Percentiles rank a stretch among this genome's conserved stretches.
Conservation (phyloP, 2,888 invertebrate genomes). For the Conops quadrifasciatus region DNA sequence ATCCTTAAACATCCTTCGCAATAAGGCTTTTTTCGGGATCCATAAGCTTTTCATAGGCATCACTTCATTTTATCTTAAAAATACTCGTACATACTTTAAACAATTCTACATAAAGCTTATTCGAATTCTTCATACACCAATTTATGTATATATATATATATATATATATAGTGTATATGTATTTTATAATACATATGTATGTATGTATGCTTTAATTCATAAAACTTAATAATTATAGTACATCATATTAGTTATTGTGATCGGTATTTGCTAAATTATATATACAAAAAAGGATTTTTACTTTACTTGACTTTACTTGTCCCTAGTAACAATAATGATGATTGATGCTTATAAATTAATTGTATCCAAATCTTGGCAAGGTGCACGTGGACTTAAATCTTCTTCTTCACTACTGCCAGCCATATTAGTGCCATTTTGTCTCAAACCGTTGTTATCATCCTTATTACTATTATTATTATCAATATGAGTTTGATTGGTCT, state of each 20-base stretch:
- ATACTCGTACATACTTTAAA: slow-evolving; percentile 18
- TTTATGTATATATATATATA: slow-evolving; percentile 2
- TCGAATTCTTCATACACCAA: slow-evolving; percentile 5
- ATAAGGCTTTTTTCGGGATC: slow-evolving; percentile 4
- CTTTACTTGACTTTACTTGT: too few relatives aligned
- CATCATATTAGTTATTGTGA: neutral
- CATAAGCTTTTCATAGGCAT: neutral
- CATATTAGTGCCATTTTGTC: slow-evolving; percentile 42
- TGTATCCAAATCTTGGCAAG: slow-evolving; percentile 78
- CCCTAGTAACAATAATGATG: slow-evolving; percentile 16
- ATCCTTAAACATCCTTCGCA: neutral
- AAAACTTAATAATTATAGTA: slow-evolving; percentile 19
- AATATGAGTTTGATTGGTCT: slow-evolving; percentile 43
- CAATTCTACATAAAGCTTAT: slow-evolving; percentile 27
- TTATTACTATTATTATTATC: slow-evolving; percentile 41
- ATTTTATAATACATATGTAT: neutral
- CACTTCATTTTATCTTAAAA: slow-evolving; percentile 27
- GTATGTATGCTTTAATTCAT: slow-evolving; percentile 8
- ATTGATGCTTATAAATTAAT: slow-evolving; percentile 70
- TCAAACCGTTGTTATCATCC: slow-evolving; percentile 50
- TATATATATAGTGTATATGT: neutral
- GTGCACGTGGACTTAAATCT: slow-evolving; percentile 69
- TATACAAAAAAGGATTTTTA: slow-evolving; percentile 30
- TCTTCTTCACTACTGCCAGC: slow-evolving; percentile 46
- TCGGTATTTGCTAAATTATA: slow-evolving; percentile 10